These are phyloP conservation scores for Myotis findleyi DNA, from an alignment of 2,797 vertebrate genomes.

Conservation along the genomic window DNA sequence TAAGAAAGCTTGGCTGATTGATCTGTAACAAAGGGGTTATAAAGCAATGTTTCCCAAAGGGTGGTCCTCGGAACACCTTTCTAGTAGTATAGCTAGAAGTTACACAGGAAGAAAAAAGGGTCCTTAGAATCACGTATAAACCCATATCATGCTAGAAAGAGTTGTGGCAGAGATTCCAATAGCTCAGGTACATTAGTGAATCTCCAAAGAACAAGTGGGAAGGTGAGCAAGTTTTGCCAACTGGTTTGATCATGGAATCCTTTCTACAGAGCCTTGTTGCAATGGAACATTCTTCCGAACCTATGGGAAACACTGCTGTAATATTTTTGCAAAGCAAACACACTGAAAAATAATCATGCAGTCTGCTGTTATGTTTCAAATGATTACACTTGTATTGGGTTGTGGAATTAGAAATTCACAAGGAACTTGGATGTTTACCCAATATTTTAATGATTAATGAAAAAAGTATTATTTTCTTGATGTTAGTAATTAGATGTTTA, in stretches of 20 bases:
- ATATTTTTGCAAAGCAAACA: slow-evolving; percentile 65
- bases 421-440: slow-evolving; percentile 29
- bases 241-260: not conserved
- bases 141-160: not conserved
- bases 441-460: slow-evolving; percentile 48
- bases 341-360: slow-evolving; percentile 66
- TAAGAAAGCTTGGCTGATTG: not conserved
- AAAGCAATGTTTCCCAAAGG: slow-evolving; percentile 75
- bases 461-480: slow-evolving; percentile 36
- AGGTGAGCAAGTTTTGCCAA: not conserved
- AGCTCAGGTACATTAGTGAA: not conserved
- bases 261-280: not conserved
- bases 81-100: not conserved
- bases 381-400: slow-evolving; percentile 1
- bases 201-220: not conserved
- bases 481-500: slow-evolving; percentile 62
- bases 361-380: slow-evolving; percentile 46
- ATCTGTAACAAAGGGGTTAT: not conserved
- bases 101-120: not conserved
- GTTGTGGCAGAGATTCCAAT: not conserved
- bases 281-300: not conserved
- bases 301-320: slow-evolving; percentile 73
- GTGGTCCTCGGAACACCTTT: slow-evolving; percentile 16
- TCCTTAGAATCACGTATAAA: not conserved
- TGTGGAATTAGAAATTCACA: slow-evolving; percentile 24